Conservation (phyloP, 2,113 vertebrate species). For the Erythrolamprus reginae region DNA sequence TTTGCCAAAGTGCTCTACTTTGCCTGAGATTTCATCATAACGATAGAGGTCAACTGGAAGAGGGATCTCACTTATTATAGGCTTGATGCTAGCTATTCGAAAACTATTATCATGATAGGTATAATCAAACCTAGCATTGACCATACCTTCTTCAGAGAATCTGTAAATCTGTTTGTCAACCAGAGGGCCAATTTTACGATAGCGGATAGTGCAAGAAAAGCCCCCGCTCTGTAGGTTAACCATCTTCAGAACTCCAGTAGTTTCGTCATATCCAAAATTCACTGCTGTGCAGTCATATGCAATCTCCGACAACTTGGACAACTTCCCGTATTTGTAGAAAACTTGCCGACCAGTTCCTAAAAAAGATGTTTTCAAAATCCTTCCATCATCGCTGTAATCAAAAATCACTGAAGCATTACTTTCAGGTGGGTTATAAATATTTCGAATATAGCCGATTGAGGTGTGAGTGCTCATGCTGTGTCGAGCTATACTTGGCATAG, state of each 20-base stretch:
- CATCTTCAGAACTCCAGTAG: conserved; percentile 94
- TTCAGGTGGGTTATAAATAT: conserved; percentile 94
- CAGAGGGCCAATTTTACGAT: conserved; percentile 92
- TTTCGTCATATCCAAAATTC: conserved; percentile 95
- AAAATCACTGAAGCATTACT: conserved; percentile 96
- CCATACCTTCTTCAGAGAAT: conserved; percentile 98
- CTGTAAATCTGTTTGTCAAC: conserved; percentile 98
- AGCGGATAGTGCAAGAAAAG: conserved; percentile 96
- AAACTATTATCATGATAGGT: conserved; percentile 98
- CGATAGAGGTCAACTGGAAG: conserved; percentile 96
- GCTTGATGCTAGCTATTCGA: conserved; percentile 96
- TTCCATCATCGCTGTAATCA: conserved; percentile 91
- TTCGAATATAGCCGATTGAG: conserved; percentile 93
- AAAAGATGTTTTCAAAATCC: conserved; percentile 85
- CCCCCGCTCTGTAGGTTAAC: conserved; percentile 94
- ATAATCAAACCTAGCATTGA: conserved; percentile 96
- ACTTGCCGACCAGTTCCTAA: conserved; percentile 92
- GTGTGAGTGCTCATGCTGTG: conserved; percentile 97
- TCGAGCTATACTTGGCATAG: conserved; percentile 96
- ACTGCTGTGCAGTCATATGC: conserved; percentile 94
- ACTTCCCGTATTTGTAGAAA: conserved; percentile 96
- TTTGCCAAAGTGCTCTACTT: conserved; percentile 98
- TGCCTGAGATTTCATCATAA: conserved; percentile 97
- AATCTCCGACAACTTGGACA: conserved; percentile 91
- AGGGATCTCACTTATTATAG: conserved; percentile 94